These are phyloP conservation scores for Tanypteryx hageni DNA, from an alignment of 2,888 invertebrate species.

Conservation along the genomic window DNA sequence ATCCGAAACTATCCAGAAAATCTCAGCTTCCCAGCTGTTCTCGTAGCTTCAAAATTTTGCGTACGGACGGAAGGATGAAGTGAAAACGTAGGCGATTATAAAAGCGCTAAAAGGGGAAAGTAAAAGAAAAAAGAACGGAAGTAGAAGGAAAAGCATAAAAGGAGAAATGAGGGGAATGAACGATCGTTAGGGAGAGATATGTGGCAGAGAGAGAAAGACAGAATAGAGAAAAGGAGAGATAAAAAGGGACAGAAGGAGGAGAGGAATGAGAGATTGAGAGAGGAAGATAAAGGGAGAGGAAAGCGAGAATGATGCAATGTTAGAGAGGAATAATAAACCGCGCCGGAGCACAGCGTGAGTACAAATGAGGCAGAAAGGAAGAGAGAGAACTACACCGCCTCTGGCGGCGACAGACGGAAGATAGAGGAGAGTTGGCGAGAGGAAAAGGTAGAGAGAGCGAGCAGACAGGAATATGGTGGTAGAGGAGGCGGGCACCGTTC, in stretches of 20 bases:
- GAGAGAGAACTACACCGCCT: background rate
- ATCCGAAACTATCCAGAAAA: too few species aligned
- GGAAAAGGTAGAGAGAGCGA: background rate
- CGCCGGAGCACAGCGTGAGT: background rate
- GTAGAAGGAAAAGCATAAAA: background rate
- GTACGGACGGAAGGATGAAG: too few species aligned
- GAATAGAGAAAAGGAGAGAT: background rate
- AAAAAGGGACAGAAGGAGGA: background rate
- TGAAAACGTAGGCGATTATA: too few species aligned
- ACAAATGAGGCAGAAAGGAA: background rate
- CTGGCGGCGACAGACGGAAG: background rate
- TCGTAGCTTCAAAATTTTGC: too few species aligned
- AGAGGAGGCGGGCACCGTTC: too few species aligned
- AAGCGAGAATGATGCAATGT: background rate
- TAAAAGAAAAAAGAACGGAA: background rate
- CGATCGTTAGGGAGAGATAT: background rate
- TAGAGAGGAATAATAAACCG: background rate
- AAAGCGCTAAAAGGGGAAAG: too few species aligned
- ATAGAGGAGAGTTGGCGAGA: background rate
- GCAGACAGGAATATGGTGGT: too few species aligned
- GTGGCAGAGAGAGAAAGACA: background rate
- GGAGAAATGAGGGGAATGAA: background rate
- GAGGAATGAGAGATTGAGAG: background rate
- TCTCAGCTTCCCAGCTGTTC: too few species aligned
- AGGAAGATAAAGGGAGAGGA: background rate